Evolutionary conservation across 2,888 invertebrate species (phyloP).

Genomic region (Oeneis ivallda): DNA sequence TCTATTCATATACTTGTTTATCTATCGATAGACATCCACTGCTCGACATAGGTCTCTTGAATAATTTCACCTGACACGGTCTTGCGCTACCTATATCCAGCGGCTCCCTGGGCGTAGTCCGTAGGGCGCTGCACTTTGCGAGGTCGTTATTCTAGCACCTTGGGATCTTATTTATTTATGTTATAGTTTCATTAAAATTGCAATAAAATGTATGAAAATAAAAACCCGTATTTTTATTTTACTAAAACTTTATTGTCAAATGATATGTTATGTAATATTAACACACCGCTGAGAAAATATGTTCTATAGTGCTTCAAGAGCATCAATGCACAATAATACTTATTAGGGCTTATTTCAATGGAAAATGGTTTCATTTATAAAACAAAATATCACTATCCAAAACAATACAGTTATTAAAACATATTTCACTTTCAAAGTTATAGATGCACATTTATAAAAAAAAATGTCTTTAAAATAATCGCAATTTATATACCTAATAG

Average conservation of each 20-base stretch:
- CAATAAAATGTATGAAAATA: constrained; percentile 36
- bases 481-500: neutral
- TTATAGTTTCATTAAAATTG: neutral
- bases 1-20: too few species aligned
- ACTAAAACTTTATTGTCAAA: constrained; percentile 73
- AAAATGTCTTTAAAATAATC: neutral
- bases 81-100: too few species aligned
- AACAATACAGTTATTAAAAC: neutral
- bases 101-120: too few species aligned
- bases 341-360: constrained; percentile 48
- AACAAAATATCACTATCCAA: neutral
- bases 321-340: constrained; percentile 49
- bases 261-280: constrained; percentile 58
- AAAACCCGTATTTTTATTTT: constrained; percentile 44
- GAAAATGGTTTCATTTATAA: neutral
- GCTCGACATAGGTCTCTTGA: too few species aligned
- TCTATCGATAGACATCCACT: too few species aligned
- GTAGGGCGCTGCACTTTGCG: too few species aligned
- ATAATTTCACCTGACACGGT: too few species aligned
- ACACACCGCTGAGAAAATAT: constrained; percentile 56
- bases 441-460: neutral
- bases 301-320: constrained; percentile 63
- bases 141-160: too few species aligned
- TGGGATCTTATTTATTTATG: too few species aligned
- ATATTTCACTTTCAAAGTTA: neutral